Conservation (phyloP, 2,888 invertebrate genomes). For the Busseola fusca region DNA sequence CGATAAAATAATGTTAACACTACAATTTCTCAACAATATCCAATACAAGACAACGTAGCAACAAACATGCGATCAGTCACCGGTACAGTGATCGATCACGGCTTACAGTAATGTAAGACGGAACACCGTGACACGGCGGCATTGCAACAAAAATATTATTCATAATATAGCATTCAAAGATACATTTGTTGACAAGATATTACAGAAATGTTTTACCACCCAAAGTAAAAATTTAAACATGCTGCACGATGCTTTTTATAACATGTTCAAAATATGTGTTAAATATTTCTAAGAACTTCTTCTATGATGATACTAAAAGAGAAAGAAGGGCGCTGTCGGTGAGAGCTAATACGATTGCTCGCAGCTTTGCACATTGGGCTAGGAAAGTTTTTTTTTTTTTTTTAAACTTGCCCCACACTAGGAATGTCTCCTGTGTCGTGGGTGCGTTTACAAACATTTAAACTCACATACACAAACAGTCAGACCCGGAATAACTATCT, state of each 20-base stretch:
- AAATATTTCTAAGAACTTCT: not conserved
- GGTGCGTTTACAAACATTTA: too few relatives aligned
- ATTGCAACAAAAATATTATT: conserved; percentile 40
- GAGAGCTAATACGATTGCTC: too few relatives aligned
- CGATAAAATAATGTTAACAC: not conserved
- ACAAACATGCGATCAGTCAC: conserved; percentile 57
- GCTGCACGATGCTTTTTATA: not conserved
- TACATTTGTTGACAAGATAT: not conserved
- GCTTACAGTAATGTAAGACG: conserved; percentile 51
- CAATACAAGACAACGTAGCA: conserved; percentile 19
- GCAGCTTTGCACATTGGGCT: too few relatives aligned
- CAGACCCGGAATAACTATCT: too few relatives aligned
- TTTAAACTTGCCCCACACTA: too few relatives aligned
- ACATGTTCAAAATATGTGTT: not conserved
- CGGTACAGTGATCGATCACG: conserved; percentile 62
- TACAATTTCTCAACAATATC: conserved; percentile 22
- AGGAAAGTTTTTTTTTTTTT: too few relatives aligned
- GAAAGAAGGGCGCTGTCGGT: too few relatives aligned
- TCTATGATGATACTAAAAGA: too few relatives aligned
- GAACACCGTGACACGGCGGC: conserved; percentile 28
- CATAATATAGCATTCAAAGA: conserved; percentile 19
- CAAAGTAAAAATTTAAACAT: not conserved
- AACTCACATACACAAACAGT: too few relatives aligned
- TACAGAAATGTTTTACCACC: not conserved
- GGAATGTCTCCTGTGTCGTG: too few relatives aligned